Evolutionary conservation across 2,888 invertebrate species (phyloP), one percentile per base, ranked within the genome.

Genomic region (Patella caerulea): DNA sequence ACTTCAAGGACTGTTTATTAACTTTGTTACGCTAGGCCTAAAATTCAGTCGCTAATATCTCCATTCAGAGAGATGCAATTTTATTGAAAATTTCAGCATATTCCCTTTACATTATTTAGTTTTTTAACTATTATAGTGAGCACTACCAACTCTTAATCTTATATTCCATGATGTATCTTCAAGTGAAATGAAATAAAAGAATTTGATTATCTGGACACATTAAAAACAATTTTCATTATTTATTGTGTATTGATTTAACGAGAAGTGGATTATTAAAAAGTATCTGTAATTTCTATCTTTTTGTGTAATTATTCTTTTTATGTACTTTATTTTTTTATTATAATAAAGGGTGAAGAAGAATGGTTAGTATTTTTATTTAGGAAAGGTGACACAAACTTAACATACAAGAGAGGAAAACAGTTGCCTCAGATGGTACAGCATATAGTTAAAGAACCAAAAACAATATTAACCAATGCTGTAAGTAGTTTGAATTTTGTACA

Each of bases 301-400:
- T 65, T n/a, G n/a, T 65, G 9, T n/a, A 5, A 65, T 65, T 65
- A 11, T 65, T 45, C 45, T 9, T 19, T 65, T 65, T 65, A 29
- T 24, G 12, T 17, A 17, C 14, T 5, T 29, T 24, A 17, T 74
- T 65, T 65, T 9, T 9, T 24, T 69, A 12, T 75, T 3, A 17
- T 75, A 24, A 82, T 83, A 11, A 84, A 89, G 88, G 81, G 82
- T 70, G 84, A 87, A 71, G 86, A 88, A 72, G 88, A 87, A 53
- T 84, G 82, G 75, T 80, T 86, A 72, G 86, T 89, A 24, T 89
- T 86, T 78, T 79, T 89, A 78, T 89, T 88, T 78, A 83, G 81
- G n/a, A 84, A 84, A 79, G 84, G 85, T 19, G 79, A 80, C 14
- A 77, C 81, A 12, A 75, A 69, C 53, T 74, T 70, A 70, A 72